phyloP scores from a whole-genome alignment of 2,113 vertebrate genomes.

The Bostrychus sinensis region DNA sequence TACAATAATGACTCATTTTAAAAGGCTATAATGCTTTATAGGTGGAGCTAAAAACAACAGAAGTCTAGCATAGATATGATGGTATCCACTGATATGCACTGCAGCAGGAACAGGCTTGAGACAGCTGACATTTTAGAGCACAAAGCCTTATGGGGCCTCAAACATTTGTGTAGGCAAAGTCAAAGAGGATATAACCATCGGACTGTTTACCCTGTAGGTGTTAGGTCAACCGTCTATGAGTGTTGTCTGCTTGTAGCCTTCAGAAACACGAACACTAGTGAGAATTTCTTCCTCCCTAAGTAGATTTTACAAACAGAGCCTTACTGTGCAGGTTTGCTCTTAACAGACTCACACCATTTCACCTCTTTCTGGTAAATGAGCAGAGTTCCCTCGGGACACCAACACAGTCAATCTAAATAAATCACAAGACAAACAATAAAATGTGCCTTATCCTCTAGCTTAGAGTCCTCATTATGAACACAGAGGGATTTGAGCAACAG shows the following conservation, averaged over 20 bases:
- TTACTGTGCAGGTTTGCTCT: slow-evolving; percentile 56
- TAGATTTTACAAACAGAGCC: slow-evolving; percentile 60
- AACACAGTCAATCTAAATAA: slow-evolving; percentile 9
- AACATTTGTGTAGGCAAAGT: slow-evolving; percentile 15
- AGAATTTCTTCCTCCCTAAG: slow-evolving; percentile 56
- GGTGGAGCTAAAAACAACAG: slow-evolving; percentile 8
- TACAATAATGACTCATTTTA: slow-evolving; percentile 36
- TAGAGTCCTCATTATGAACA: too few relatives aligned
- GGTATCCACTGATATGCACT: slow-evolving; percentile 3
- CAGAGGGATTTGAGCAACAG: not conserved
- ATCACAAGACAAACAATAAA: too few relatives aligned
- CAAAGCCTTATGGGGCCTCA: slow-evolving; percentile 8
- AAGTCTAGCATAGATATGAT: slow-evolving; percentile 9
- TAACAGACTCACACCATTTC: slow-evolving; percentile 58
- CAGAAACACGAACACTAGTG: slow-evolving; percentile 62
- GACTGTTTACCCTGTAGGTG: slow-evolving; percentile 32
- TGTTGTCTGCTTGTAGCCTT: slow-evolving; percentile 37
- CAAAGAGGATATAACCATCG: slow-evolving; percentile 7
- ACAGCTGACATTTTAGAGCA: slow-evolving; percentile 1
- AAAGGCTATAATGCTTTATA: slow-evolving; percentile 7
- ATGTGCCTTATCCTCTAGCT: too few relatives aligned
- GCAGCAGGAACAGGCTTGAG: slow-evolving; percentile 10
- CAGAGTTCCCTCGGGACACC: slow-evolving; percentile 23
- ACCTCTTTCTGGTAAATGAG: slow-evolving; percentile 43
- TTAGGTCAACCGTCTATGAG: slow-evolving; percentile 42